Base-by-base conservation (phyloP, 2,888 invertebrate species). In the Brachylomia viminalis region DNA sequence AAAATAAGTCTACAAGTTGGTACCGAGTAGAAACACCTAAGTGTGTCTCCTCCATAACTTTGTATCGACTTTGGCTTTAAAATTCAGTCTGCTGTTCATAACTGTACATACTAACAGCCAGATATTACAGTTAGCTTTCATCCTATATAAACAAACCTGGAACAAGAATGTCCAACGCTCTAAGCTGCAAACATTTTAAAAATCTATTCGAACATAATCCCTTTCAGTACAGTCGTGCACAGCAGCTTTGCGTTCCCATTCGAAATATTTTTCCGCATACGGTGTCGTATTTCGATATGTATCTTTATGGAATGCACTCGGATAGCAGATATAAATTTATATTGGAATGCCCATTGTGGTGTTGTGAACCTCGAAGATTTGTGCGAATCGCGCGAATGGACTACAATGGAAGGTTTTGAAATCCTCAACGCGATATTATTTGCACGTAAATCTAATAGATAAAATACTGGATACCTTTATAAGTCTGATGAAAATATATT, bases 341-440 rank as follows among this genome's bases (percentile, higher is more conserved):
- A 91, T 90, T 88, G 87, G 87, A 87, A 84, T 88, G 84, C 80
- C 89, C 80, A 89, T 90, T 92, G 91, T 90, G 77, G 80, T 86
- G 82, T 82, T 87, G 86, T 86, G 88, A 88, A 87, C 80, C 80
- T 82, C 76, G 83, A 88, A 85, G 89, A 88, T 89, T 91, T 88
- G 86, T 86, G 84, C 74, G 85, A 78, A 65, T 68, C 75, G 76
- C 80, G 73, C 82, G 77, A 79, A 84, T 75, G 54, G 80, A 80
- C 79, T 82, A 82, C 81, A 86, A 83, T 82, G 70, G 82, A 68
- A 17, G 52, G 59, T 74, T 86, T 70, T 79, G 75, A 86, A 83
- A 86, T 70, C 79, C 42, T 72, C 73, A 70, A 75, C 73, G 59
- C 70, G 38, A 79, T 84, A 84, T 86, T 86, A 83, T 72, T 86